These are phyloP conservation scores for Beris morrisii DNA, from an alignment of 2,888 invertebrate genomes.

Conservation along the genomic window DNA sequence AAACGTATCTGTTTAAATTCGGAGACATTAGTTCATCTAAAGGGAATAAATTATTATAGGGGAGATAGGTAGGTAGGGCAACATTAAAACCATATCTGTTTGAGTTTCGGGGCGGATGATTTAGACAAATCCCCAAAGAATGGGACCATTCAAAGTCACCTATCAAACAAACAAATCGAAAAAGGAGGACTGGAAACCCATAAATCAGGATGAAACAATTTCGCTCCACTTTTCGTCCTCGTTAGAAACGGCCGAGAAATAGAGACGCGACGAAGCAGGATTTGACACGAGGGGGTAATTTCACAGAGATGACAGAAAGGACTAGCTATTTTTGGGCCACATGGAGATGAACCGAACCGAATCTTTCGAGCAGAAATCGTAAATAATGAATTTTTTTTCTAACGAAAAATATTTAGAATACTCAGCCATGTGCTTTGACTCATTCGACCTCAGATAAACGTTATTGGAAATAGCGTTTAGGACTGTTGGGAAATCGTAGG, in stretches of 20 bases:
- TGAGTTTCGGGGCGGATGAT: not conserved
- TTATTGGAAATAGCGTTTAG: too few species aligned
- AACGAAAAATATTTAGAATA: slow-evolving; percentile 27
- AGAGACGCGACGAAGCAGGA: not conserved
- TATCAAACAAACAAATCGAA: slow-evolving; percentile 33
- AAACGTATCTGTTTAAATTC: slow-evolving; percentile 21
- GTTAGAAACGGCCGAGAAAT: slow-evolving; percentile 1
- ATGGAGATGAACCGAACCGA: slow-evolving; percentile 40
- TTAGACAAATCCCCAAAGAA: slow-evolving; percentile 25
- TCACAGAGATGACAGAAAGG: slow-evolving; percentile 24
- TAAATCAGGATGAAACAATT: slow-evolving; percentile 36
- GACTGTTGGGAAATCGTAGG: too few species aligned
- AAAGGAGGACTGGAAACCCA: slow-evolving; percentile 26
- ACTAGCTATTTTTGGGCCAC: slow-evolving; percentile 39
- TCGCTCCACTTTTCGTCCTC: slow-evolving; percentile 22
- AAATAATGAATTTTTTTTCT: slow-evolving; percentile 47
- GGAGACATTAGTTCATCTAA: slow-evolving; percentile 23
- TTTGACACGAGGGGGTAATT: not conserved
- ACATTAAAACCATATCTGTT: too few species aligned
- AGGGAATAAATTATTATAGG: slow-evolving; percentile 26
- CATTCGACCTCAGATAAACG: not conserved
- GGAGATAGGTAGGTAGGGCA: not conserved
- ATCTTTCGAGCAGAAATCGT: slow-evolving; percentile 54
- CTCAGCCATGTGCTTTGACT: slow-evolving; percentile 25
- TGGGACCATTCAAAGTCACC: slow-evolving; percentile 25